A percentile compares a stretch with the other conserved stretches of the same genome.
Evolutionary conservation across 2,888 invertebrate genomes (phyloP).

Genomic region (Caenorhabditis sp.): DNA sequence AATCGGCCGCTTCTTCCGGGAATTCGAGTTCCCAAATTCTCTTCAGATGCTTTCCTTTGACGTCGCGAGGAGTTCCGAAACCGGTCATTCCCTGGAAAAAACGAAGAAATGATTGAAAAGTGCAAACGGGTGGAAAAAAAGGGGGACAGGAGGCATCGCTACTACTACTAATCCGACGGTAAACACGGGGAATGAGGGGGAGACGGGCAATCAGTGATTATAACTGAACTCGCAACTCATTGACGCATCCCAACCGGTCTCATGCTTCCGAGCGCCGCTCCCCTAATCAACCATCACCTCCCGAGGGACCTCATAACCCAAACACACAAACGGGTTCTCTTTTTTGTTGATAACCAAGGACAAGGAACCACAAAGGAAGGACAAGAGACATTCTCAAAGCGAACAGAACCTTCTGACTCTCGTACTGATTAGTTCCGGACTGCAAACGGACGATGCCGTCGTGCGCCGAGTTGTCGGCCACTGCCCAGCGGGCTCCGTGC

Average conservation of each 20-base stretch:
- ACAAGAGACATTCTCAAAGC: background rate
- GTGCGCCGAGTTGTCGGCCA: slow-evolving; percentile 60
- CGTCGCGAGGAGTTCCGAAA: slow-evolving; percentile 79
- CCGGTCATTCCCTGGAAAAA: slow-evolving; percentile 76
- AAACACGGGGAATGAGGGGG: slow-evolving; percentile 20
- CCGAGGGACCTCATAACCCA: slow-evolving; percentile 14
- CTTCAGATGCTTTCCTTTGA: slow-evolving; percentile 79
- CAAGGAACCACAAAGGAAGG: background rate
- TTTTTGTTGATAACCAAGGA: slow-evolving; percentile 1
- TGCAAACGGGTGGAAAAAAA: slow-evolving; percentile 16
- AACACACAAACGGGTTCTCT: slow-evolving; percentile 12
- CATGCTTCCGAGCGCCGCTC: slow-evolving; percentile 10
- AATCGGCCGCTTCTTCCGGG: slow-evolving; percentile 75
- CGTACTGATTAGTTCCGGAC: slow-evolving; percentile 77
- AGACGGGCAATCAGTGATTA: slow-evolving; percentile 28
- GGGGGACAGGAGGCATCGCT: slow-evolving; percentile 1
- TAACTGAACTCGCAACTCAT: slow-evolving; percentile 37
- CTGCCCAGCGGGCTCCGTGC: slow-evolving; percentile 69
- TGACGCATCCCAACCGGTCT: slow-evolving; percentile 33
- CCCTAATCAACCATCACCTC: background rate
- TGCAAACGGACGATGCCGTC: slow-evolving; percentile 78
- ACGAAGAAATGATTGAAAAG: slow-evolving; percentile 13
- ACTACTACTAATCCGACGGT: slow-evolving; percentile 51
- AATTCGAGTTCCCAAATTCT: slow-evolving; percentile 79
- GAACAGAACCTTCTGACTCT: slow-evolving; percentile 74